These are phyloP conservation scores for Oxyscelio sp. DNA, from an alignment of 2,888 invertebrate genomes.

Conservation along the genomic window DNA sequence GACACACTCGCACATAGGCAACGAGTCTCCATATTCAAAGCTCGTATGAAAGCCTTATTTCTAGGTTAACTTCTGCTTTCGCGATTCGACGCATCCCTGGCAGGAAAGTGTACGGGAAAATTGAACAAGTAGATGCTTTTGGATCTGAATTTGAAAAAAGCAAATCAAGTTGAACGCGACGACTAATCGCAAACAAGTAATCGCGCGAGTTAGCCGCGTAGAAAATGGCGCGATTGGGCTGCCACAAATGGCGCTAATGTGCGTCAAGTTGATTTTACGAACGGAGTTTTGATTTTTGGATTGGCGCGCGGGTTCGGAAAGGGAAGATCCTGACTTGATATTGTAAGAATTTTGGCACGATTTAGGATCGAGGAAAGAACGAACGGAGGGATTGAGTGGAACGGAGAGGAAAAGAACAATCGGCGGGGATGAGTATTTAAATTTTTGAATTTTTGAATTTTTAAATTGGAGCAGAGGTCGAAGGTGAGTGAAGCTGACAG, in stretches of 20 bases:
- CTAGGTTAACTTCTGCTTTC: neutral
- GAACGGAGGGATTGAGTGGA: too few species aligned
- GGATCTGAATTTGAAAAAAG: neutral
- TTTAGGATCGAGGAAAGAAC: too few species aligned
- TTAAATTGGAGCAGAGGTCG: neutral
- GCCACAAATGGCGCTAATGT: slow-evolving; percentile 1
- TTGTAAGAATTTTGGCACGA: neutral
- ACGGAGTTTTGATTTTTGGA: slow-evolving; percentile 2
- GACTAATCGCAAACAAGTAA: neutral
- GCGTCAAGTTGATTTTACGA: neutral
- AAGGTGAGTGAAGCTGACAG: too few species aligned
- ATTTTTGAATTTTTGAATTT: neutral
- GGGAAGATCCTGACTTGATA: too few species aligned
- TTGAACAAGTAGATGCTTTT: neutral
- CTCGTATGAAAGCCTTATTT: neutral
- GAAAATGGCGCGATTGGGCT: neutral
- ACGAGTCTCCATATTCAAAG: too few species aligned
- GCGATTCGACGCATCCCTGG: neutral
- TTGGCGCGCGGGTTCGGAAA: too few species aligned
- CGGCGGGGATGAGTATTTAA: neutral
- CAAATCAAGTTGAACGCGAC: neutral
- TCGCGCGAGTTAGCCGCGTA: neutral
- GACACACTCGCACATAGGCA: too few species aligned
- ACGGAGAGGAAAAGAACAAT: too few species aligned
- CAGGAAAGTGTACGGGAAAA: neutral